Evolutionary conservation across 2,888 invertebrate species (phyloP), one percentile per base, ranked within the genome.

Genomic region (Gryllus longicercus): DNA sequence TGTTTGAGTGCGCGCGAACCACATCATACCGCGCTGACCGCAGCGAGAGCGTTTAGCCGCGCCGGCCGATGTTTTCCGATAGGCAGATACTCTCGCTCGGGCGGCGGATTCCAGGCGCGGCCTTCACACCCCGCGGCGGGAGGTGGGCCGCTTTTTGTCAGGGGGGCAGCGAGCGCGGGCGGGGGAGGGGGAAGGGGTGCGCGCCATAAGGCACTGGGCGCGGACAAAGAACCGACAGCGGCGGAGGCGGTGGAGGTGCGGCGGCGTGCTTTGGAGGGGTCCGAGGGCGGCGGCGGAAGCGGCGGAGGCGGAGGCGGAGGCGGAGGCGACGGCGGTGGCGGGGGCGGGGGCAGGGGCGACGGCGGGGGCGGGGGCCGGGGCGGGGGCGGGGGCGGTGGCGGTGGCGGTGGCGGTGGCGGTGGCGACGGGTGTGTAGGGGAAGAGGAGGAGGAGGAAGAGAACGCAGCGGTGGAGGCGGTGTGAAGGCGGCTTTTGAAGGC

Each of bases 91-190:
- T 4, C 11, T 5, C 12, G 63, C 8, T 5, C 18, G 63, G 14
- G 16, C 63, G n/a, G 63, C n/a, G 63, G 63, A 63, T 63, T 63
- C 63, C 63, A 18, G 63, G n/a, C 63, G 63, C 63, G 63, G 63
- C n/a, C 63, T 63, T 63, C 63, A 12, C 63, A n/a, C 63, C 63
- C 63, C 8, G 63, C 63, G n/a, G 63, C 14, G 38, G 63, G 63
- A 63, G 63, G 63, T n/a, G 63, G 63, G 63, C n/a, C 63, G 63
- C 63, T 63, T 63, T 63, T 63, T 63, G 63, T 63, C n/a, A 63
- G n/a, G 5, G 63, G 14, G 63, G 14, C 63, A 63, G 63, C 5
- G n/a, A 63, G 63, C n/a, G n/a, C n/a, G 63, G 63, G 3, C 16
- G 4, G 63, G 63, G 14, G 63, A 14, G 63, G 63, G 14, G 63